Conservation (phyloP, 2,888 invertebrate species). For the Liposcelis brunnea region DNA sequence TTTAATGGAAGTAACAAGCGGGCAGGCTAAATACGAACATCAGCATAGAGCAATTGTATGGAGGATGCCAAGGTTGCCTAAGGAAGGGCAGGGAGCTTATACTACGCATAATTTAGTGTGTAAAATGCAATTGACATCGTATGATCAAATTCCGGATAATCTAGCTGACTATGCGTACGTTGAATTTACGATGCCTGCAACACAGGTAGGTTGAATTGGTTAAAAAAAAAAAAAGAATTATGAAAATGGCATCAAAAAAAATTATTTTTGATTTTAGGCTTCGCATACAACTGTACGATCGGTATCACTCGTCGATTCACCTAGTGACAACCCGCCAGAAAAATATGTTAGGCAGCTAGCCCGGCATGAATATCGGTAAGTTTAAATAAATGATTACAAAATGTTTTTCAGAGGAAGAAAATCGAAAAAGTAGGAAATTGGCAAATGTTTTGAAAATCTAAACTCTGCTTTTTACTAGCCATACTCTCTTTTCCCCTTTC, state of each 20-base stretch:
- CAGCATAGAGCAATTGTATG: conserved; percentile 94
- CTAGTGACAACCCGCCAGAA: conserved; percentile 82
- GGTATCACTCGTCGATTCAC: conserved; percentile 72
- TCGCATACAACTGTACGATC: conserved; percentile 93
- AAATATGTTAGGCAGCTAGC: conserved; percentile 95
- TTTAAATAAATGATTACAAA: conserved; percentile 14
- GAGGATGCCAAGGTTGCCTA: conserved; percentile 93
- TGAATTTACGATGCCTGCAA: conserved; percentile 97
- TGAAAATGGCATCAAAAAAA: neutral
- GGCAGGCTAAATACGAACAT: conserved; percentile 97
- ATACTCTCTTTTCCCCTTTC: too few species aligned
- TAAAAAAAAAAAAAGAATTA: neutral
- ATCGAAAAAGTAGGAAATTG: neutral
- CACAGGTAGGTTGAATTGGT: conserved; percentile 37
- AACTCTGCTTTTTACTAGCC: neutral
- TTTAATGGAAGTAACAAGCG: conserved; percentile 88
- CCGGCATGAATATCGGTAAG: conserved; percentile 81
- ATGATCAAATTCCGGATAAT: conserved; percentile 91
- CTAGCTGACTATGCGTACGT: conserved; percentile 77
- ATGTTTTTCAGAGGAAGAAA: neutral
- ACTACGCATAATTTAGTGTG: conserved; percentile 93
- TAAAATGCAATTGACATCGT: conserved; percentile 87
- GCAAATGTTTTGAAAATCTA: neutral
- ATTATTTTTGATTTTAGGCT: conserved; percentile 23
- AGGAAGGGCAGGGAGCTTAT: conserved; percentile 98